A percentile compares a stretch with the other conserved stretches of the same genome.
phyloP scores from a whole-genome alignment of 2,113 vertebrate genomes.

The Dromiciops gliroides region DNA sequence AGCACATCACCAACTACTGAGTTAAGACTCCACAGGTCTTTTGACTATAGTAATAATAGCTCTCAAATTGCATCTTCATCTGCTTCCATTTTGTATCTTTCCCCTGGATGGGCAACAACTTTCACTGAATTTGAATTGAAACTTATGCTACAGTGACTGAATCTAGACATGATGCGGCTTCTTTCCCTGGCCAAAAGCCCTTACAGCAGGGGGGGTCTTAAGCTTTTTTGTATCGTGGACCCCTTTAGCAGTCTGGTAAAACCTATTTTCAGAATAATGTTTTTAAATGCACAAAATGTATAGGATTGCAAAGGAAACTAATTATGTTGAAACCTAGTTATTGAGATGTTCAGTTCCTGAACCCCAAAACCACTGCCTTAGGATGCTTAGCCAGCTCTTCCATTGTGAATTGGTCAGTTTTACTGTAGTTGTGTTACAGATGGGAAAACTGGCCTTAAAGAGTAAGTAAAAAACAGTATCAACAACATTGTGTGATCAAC shows the following conservation, averaged over 20 bases:
- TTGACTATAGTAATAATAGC: not conserved
- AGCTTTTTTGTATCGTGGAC: not conserved
- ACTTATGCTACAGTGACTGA: not conserved
- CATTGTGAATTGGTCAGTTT: not conserved
- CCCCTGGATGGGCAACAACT: too few species aligned
- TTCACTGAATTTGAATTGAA: not conserved
- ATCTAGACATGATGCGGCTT: not conserved
- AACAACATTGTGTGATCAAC: too few species aligned
- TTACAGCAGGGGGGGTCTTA: not conserved
- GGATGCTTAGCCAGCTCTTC: not conserved
- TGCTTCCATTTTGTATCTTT: not conserved
- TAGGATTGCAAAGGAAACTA: not conserved
- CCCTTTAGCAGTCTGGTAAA: not conserved
- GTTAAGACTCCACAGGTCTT: not conserved
- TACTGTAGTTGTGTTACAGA: not conserved
- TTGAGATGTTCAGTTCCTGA: not conserved
- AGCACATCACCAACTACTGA: not conserved
- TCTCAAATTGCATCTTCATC: not conserved
- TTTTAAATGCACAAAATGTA: not conserved
- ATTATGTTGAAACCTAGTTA: not conserved
- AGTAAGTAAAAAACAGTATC: too few species aligned
- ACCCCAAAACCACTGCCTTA: not conserved
- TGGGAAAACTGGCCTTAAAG: not conserved
- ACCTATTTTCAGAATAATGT: not conserved
- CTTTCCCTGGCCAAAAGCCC: not conserved